Evolutionary conservation across 2,113 vertebrate species (phyloP).

Genomic region (Numenius arquata): DNA sequence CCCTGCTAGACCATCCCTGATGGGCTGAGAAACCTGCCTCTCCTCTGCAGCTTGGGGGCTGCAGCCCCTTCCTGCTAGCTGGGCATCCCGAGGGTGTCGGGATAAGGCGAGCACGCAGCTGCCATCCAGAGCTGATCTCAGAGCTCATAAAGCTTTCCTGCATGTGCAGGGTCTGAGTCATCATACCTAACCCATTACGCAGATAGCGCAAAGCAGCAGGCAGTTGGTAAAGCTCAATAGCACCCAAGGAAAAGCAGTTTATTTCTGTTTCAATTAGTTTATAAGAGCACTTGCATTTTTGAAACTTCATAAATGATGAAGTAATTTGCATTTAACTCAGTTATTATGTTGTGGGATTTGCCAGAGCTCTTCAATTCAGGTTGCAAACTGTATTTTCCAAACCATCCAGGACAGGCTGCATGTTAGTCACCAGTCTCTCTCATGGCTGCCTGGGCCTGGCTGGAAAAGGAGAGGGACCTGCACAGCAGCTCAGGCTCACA

Average conservation of each 20-base stretch:
- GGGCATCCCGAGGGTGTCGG: background rate
- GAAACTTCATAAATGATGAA: background rate
- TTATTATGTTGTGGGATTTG: background rate
- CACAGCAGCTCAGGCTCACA: background rate
- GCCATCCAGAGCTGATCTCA: background rate
- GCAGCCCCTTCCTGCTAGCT: background rate
- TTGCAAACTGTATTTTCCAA: conserved; percentile 61
- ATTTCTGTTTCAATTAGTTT: background rate
- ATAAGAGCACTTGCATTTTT: background rate
- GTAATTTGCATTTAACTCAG: conserved; percentile 36
- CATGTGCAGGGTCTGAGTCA: background rate
- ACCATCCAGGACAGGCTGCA: background rate
- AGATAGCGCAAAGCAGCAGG: background rate
- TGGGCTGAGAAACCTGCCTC: background rate
- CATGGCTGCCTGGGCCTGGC: background rate
- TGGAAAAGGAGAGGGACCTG: background rate
- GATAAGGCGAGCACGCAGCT: background rate
- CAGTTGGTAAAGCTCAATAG: background rate
- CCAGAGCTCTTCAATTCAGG: conserved; percentile 28
- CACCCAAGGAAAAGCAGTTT: background rate
- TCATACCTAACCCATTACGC: background rate
- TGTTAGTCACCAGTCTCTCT: background rate
- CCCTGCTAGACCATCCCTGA: background rate
- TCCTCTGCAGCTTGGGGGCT: background rate
- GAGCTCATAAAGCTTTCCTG: background rate